A percentile compares a stretch with the other conserved stretches of the same genome.
Conservation (phyloP, 2,113 vertebrate species). For the Misgurnus anguillicaudatus region DNA sequence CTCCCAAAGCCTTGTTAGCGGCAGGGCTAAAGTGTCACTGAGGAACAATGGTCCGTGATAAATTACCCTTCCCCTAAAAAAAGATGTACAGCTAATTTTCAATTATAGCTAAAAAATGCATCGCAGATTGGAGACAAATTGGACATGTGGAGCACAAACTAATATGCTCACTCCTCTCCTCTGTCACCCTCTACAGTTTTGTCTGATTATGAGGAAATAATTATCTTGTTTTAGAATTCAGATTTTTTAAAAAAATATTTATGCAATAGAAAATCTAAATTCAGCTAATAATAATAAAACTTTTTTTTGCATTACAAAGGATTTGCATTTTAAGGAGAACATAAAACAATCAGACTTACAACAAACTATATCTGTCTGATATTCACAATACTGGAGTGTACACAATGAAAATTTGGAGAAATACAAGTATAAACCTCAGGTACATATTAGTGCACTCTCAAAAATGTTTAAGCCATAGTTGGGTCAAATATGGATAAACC, state of each 20-base stretch:
- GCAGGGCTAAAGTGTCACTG: constrained; percentile 95
- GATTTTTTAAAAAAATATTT: background rate
- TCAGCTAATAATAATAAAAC: background rate
- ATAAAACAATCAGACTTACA: too few relatives aligned
- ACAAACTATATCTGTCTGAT: too few relatives aligned
- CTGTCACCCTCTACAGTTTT: constrained; percentile 26
- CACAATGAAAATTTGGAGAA: too few relatives aligned
- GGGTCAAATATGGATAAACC: too few relatives aligned
- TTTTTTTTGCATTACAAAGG: background rate
- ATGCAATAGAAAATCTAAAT: too few relatives aligned
- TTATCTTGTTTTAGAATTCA: constrained; percentile 27
- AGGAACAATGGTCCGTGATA: constrained; percentile 97
- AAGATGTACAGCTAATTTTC: constrained; percentile 99
- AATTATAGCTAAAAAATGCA: constrained; percentile 99
- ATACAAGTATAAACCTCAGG: too few relatives aligned
- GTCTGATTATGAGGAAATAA: constrained; percentile 43
- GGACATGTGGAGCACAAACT: constrained; percentile 84
- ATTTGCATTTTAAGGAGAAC: background rate
- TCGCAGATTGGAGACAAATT: constrained; percentile 95
- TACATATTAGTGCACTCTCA: too few relatives aligned
- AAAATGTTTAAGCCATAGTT: too few relatives aligned
- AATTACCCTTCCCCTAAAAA: constrained; percentile 90
- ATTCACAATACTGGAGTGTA: too few relatives aligned
- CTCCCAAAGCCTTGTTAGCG: constrained; percentile 93
- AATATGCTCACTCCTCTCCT: constrained; percentile 61